phyloP scores from a whole-genome alignment of 2,113 vertebrate species.

The Callorhinus ursinus region DNA sequence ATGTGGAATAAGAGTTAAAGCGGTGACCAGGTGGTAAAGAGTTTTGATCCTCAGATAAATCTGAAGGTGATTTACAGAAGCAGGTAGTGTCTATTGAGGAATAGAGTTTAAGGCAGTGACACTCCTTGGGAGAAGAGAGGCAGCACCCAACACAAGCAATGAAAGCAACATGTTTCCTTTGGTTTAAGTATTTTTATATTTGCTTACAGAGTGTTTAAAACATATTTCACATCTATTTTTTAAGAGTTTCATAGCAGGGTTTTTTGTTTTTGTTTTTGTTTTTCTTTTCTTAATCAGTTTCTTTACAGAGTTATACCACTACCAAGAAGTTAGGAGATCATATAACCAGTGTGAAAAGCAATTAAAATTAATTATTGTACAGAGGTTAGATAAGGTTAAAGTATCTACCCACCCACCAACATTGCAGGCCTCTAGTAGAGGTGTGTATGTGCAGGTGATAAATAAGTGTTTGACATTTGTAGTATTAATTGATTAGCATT shows the following conservation, averaged over 20 bases:
- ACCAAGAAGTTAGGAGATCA: background rate
- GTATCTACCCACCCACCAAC: background rate
- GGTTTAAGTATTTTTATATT: background rate
- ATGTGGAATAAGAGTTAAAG: background rate
- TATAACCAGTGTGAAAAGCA: constrained; percentile 33
- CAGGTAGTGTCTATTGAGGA: background rate
- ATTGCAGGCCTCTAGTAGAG: background rate
- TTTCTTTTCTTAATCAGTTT: background rate
- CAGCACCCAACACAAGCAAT: background rate
- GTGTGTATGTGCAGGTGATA: background rate
- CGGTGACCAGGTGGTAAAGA: background rate
- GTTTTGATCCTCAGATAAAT: background rate
- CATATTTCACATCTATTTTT: background rate
- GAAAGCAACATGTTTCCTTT: background rate
- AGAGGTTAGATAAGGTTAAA: constrained; percentile 32
- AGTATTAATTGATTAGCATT: constrained; percentile 28
- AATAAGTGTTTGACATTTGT: background rate
- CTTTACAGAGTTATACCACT: background rate
- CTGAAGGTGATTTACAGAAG: background rate
- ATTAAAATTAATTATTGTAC: constrained; percentile 56
- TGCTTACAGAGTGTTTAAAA: constrained; percentile 23
- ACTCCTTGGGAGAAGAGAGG: background rate
- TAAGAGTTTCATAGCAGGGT: background rate
- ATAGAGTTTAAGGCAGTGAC: background rate
- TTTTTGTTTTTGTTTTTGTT: background rate